phyloP scores from a whole-genome alignment of 1,140 invertebrate genomes.

The Dermatophagoides farinae region DNA sequence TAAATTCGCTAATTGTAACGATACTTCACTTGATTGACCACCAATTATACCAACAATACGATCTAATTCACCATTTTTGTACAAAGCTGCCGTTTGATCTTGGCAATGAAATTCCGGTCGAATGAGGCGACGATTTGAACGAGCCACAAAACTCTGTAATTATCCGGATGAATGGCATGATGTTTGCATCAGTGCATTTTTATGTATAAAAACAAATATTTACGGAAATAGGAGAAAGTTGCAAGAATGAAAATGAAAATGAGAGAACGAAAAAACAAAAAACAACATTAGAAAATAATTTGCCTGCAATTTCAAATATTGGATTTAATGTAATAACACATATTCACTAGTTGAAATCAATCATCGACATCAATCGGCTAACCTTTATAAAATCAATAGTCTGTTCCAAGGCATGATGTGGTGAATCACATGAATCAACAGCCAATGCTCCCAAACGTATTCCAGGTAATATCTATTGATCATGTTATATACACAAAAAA shows the following conservation, averaged over 20 bases:
- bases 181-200: no score
- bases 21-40: constrained; percentile 34
- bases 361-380: constrained; percentile 28
- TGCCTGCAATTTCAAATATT: not conserved
- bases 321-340: not conserved
- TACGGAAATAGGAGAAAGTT: not conserved
- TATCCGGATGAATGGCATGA: not conserved
- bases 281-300: not conserved
- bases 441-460: constrained; percentile 33
- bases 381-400: constrained; percentile 92
- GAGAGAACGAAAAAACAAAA: constrained; percentile 1
- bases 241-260: not conserved
- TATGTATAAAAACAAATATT: not conserved
- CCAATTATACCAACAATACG: constrained; percentile 59
- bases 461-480: constrained; percentile 28
- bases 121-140: constrained; percentile 81
- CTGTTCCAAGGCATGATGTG: constrained; percentile 84
- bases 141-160: constrained; percentile 32
- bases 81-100: constrained; percentile 45
- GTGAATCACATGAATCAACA: constrained; percentile 87
- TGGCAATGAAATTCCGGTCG: constrained; percentile 48
- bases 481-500: no score
- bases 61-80: constrained; percentile 37
- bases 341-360: no score
- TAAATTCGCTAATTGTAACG: constrained; percentile 36